A percentile compares a stretch with the other conserved stretches of the same genome.
phyloP scores from a whole-genome alignment of 2,797 vertebrate genomes.

The Melanotaenia parkinsoni region DNA sequence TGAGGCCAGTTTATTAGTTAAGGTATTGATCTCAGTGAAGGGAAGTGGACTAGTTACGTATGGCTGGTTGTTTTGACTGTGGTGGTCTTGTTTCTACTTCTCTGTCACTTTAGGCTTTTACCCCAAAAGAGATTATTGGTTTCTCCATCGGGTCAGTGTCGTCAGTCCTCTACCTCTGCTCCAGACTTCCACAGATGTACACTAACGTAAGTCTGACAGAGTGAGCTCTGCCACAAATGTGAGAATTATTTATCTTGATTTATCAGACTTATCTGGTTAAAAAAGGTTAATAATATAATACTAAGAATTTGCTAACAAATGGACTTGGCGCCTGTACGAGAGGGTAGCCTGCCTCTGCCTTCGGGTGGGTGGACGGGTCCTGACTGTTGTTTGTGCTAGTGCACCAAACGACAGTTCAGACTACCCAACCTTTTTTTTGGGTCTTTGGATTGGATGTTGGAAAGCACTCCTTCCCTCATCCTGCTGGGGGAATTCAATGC shows the following conservation, averaged over 20 bases:
- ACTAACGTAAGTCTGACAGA: constrained; percentile 90
- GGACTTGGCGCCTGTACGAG: too few species aligned
- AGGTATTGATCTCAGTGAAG: constrained; percentile 48
- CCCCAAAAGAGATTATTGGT: constrained; percentile 87
- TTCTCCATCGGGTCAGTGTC: constrained; percentile 90
- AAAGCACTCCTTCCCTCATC: too few species aligned
- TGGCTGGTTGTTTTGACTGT: background rate
- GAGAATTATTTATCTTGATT: background rate
- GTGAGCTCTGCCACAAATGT: background rate
- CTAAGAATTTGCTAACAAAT: too few species aligned
- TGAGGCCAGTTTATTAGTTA: constrained; percentile 23
- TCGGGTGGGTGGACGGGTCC: too few species aligned
- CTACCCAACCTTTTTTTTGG: too few species aligned
- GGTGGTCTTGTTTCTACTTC: background rate
- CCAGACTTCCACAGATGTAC: constrained; percentile 92
- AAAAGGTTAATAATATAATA: too few species aligned
- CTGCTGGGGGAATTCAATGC: too few species aligned
- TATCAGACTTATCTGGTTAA: too few species aligned
- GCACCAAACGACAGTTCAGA: too few species aligned
- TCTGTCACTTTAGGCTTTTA: constrained; percentile 84
- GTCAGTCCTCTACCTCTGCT: constrained; percentile 90
- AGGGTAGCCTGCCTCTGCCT: too few species aligned
- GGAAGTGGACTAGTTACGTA: background rate
- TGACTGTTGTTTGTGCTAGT: too few species aligned
- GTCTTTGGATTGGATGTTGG: too few species aligned